Percentiles rank a stretch among this genome's conserved stretches.
Evolutionary conservation across 2,888 invertebrate genomes (phyloP).

Genomic region (Sialis lutaria): DNA sequence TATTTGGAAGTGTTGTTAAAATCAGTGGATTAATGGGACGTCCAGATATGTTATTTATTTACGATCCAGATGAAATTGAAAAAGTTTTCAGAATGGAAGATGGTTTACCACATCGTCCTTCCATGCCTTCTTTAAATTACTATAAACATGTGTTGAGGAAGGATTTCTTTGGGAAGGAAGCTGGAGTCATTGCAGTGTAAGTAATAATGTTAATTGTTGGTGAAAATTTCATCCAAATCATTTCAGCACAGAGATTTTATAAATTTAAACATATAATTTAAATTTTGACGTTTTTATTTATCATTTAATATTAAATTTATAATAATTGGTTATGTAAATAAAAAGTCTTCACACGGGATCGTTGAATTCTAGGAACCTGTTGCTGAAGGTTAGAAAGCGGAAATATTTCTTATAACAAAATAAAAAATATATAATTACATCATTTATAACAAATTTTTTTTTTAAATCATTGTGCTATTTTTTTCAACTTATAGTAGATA

Average conservation of each 20-base stretch:
- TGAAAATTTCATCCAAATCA: background rate
- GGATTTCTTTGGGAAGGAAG: conserved; percentile 47
- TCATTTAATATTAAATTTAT: background rate
- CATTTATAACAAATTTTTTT: background rate
- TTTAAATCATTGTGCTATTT: no score
- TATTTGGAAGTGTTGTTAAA: conserved; percentile 51
- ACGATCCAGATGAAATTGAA: conserved; percentile 52
- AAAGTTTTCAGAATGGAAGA: conserved; percentile 52
- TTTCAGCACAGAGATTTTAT: background rate
- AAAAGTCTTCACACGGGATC: background rate
- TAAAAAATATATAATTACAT: no score
- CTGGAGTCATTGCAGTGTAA: conserved; percentile 60
- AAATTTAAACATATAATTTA: background rate
- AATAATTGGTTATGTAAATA: background rate
- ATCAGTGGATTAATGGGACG: conserved; percentile 47
- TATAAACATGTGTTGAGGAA: conserved; percentile 51
- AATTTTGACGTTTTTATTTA: background rate
- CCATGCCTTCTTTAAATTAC: conserved; percentile 58
- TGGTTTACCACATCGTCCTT: conserved; percentile 47
- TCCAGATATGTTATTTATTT: conserved; percentile 57
- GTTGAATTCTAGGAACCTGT: no score
- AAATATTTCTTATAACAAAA: background rate
- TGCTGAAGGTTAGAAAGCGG: background rate
- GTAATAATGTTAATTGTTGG: conserved; percentile 16
- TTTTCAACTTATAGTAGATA: no score